Percentiles rank a stretch among this genome's conserved stretches.
Evolutionary conservation across 2,888 invertebrate species (phyloP).

Genomic region (Pammene aurita): DNA sequence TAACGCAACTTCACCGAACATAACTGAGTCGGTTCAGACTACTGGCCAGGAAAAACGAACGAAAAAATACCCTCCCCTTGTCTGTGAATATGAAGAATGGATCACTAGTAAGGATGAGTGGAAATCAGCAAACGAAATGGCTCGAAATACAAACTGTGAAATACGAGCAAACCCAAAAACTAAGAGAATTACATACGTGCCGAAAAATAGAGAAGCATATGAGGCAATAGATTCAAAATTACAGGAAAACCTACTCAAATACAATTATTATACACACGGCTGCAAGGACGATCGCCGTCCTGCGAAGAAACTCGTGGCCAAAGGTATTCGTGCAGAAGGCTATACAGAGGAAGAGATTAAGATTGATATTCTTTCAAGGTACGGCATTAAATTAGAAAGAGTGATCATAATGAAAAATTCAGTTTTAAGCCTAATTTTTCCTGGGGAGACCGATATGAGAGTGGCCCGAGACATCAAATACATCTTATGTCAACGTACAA

Average conservation of each 20-base stretch:
- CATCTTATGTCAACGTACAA: neutral
- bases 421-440: neutral
- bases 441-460: constrained; percentile 3
- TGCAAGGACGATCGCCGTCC: neutral
- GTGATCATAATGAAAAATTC: neutral
- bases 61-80: neutral
- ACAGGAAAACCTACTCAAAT: neutral
- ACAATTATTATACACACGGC: constrained; percentile 4
- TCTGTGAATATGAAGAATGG: constrained; percentile 13
- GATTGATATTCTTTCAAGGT: neutral
- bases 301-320: constrained; percentile 12
- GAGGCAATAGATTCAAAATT: neutral
- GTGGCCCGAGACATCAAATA: neutral
- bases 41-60: neutral
- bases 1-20: no score
- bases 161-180: constrained; percentile 6
- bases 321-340: neutral
- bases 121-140: constrained; percentile 10
- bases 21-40: no score
- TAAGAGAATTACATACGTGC: constrained; percentile 3
- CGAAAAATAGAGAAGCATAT: constrained; percentile 4
- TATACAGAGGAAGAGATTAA: constrained; percentile 1
- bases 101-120: neutral
- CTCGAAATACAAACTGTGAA: constrained; percentile 5
- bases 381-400: neutral